phyloP scores from a whole-genome alignment of 2,113 vertebrate species.

The Ictalurus furcatus region DNA sequence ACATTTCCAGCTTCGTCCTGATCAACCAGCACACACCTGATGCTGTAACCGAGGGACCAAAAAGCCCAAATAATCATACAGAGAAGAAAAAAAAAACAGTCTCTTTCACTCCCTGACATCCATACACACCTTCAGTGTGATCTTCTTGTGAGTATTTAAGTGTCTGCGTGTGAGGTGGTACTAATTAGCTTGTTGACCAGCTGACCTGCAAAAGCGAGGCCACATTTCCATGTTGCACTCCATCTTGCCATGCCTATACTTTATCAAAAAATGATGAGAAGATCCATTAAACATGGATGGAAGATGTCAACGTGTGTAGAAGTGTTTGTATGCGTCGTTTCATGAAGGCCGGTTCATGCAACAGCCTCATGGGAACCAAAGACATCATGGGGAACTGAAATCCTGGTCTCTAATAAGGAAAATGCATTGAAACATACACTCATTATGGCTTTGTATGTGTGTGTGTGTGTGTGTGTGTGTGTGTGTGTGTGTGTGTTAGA shows the following conservation, averaged over 20 bases:
- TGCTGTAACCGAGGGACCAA: neutral
- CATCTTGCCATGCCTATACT: neutral
- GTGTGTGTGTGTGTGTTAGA: neutral
- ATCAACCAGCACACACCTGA: conserved; percentile 9
- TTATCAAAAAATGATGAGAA: neutral
- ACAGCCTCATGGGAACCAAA: neutral
- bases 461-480: neutral
- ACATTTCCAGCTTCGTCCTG: neutral
- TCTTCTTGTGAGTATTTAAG: neutral
- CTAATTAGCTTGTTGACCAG: neutral
- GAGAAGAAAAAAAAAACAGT: neutral
- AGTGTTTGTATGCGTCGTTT: neutral
- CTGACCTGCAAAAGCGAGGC: neutral
- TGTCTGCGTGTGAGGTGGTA: neutral
- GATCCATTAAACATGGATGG: neutral
- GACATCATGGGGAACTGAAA: neutral
- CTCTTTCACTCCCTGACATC: neutral
- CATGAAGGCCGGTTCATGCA: neutral
- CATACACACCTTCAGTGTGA: neutral
- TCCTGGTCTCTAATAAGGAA: neutral
- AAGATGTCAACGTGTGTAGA: neutral
- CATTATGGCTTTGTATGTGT: neutral
- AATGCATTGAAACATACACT: neutral
- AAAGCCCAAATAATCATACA: neutral
- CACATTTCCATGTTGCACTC: neutral